Evolutionary conservation across 2,888 invertebrate species (phyloP), one percentile per base, ranked within the genome.

Genomic region (Pristionchus fissidentatus): DNA sequence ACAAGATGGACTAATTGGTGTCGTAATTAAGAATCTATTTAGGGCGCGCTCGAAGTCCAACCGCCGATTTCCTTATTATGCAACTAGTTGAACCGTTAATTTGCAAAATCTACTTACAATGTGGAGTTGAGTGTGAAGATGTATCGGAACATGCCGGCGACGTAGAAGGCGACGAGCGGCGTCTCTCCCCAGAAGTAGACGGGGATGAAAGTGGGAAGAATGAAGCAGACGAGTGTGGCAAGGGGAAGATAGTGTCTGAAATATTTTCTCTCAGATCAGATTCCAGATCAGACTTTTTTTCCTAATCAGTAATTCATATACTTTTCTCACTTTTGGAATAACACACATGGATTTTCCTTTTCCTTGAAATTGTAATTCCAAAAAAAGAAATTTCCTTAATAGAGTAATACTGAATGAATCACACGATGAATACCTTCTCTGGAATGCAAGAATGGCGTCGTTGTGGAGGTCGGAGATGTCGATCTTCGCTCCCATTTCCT

Each of bases 71-170:
- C 8, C 10, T 13, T 49, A 49, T 13, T 49, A 49, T 49, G n/a
- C n/a, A n/a, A n/a, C n/a, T n/a, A n/a, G n/a, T n/a, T n/a, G n/a
- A n/a, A n/a, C n/a, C n/a, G n/a, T 26, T 60, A 10, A 8, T 26
- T 60, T 46, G 75, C 8, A 15, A 46, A 41, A 46, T 85, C 84
- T 86, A 43, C 84, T 86, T 84, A 88, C 94, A 96, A 98, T 0
- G 97, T 97, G 88, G 96, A 95, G 93, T 98, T 96, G 13, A 98
- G 94, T 0, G 96, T 96, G 87, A 95, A 94, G 83, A 95, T 95
- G 93, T 97, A 97, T 78, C 97, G 94, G 88, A 95, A 94, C 86
- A 96, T 95, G 1, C 94, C 94, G 91, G 95, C 95, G 13, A 97
- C 94, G 94, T 96, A 95, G 93, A 96, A 97, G 5, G 96, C 95